phyloP scores from a whole-genome alignment of 92 coral and sea anemone species.

The Palythoa grandiflora region DNA sequence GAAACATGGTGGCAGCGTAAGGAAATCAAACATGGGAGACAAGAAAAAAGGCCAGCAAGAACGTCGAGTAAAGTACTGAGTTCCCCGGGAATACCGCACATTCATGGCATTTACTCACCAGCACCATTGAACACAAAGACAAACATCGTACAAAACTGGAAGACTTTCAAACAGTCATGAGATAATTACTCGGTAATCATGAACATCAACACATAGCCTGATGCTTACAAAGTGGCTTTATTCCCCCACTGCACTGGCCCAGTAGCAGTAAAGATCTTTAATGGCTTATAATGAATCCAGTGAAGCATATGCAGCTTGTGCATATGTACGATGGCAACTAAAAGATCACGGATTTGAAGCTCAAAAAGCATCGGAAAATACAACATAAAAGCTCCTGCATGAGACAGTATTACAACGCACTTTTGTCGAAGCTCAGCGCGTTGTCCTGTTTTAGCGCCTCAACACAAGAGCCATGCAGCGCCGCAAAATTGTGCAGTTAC shows the following conservation, averaged over 20 bases:
- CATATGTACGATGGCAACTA: too few relatives aligned
- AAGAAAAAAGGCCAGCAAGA: background rate
- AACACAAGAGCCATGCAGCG: too few relatives aligned
- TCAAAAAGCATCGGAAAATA: too few relatives aligned
- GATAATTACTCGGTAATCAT: constrained; percentile 33
- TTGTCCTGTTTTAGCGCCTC: too few relatives aligned
- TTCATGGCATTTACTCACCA: constrained; percentile 26
- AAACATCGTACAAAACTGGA: constrained; percentile 52
- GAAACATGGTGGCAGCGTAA: constrained; percentile 26
- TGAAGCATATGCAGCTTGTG: too few relatives aligned
- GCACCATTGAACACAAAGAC: constrained; percentile 22
- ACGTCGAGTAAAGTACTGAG: background rate
- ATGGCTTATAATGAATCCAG: constrained; percentile 28
- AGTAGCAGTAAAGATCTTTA: constrained; percentile 45
- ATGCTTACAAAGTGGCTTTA: constrained; percentile 46
- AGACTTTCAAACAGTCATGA: constrained; percentile 38
- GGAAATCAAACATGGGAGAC: background rate
- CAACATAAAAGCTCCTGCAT: too few relatives aligned
- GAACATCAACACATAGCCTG: constrained; percentile 23
- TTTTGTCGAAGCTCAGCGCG: too few relatives aligned
- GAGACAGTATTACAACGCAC: too few relatives aligned
- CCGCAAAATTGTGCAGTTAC: too few relatives aligned
- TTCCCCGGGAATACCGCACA: background rate
- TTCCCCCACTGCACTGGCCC: constrained; percentile 48
- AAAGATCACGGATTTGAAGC: too few relatives aligned